Percentiles rank a stretch among this genome's conserved stretches.
phyloP scores from a whole-genome alignment of 1,140 invertebrate genomes.

The Drosophila pachea region DNA sequence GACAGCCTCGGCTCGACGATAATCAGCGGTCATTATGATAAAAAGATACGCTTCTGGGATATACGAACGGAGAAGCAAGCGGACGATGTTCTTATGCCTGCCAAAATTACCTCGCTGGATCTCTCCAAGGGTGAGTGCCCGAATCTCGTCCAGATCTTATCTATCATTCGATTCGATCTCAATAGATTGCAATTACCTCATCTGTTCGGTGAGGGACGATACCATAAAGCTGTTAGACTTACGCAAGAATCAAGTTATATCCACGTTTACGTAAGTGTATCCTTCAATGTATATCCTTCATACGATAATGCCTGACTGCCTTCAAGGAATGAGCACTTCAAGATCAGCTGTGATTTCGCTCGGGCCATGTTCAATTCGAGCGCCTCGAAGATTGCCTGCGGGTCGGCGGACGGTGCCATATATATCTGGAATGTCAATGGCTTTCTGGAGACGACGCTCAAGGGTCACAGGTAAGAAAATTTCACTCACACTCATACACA shows the following conservation, averaged over 20 bases:
- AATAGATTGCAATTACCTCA: conserved; percentile 91
- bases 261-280: conserved; percentile 91
- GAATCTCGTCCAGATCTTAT: neutral
- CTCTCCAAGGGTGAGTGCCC: conserved; percentile 88
- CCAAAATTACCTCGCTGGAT: conserved; percentile 96
- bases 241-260: conserved; percentile 93
- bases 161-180: conserved; percentile 23
- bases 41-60: conserved; percentile 98
- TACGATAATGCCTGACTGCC: conserved; percentile 48
- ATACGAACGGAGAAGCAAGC: conserved; percentile 88
- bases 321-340: conserved; percentile 93
- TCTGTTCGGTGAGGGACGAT: conserved; percentile 96
- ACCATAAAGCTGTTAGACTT: conserved; percentile 96
- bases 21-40: conserved; percentile 98
- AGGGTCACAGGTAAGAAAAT: conserved; percentile 91
- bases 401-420: conserved; percentile 92
- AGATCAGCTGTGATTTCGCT: conserved; percentile 96
- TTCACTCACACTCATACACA: conserved; percentile 11
- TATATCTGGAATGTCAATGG: conserved; percentile 94
- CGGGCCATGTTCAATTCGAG: conserved; percentile 95
- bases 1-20: conserved; percentile 93
- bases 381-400: conserved; percentile 91
- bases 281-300: neutral
- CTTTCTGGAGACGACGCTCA: conserved; percentile 89
- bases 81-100: conserved; percentile 92